Conservation (phyloP, 2,888 invertebrate species). For the Nysson spinosus region DNA sequence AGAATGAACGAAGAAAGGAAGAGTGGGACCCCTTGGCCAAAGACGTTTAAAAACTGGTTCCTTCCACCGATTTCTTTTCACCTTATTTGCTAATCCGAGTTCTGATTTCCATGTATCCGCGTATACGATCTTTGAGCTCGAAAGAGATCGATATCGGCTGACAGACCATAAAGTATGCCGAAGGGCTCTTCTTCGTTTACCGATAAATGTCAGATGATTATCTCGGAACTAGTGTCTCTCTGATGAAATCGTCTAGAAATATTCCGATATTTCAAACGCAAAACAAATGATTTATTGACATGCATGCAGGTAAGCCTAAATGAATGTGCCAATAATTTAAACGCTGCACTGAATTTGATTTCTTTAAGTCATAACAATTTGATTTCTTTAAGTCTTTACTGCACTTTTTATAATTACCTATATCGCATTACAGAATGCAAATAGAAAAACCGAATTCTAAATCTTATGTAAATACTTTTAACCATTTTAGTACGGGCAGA, state of each 20-base stretch:
- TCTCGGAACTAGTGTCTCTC: not conserved
- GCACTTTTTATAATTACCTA: too few species aligned
- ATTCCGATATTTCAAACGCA: too few species aligned
- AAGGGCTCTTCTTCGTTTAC: slow-evolving; percentile 12
- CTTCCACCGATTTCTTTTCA: slow-evolving; percentile 56
- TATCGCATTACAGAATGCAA: too few species aligned
- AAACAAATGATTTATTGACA: too few species aligned
- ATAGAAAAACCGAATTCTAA: too few species aligned
- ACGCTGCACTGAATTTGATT: too few species aligned
- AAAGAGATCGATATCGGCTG: slow-evolving; percentile 28
- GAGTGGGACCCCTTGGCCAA: slow-evolving; percentile 30
- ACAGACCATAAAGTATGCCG: slow-evolving; percentile 36
- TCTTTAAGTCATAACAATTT: too few species aligned
- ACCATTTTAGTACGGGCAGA: too few species aligned
- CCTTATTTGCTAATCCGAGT: slow-evolving; percentile 55
- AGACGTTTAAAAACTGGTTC: slow-evolving; percentile 68
- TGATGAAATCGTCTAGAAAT: slow-evolving; percentile 28
- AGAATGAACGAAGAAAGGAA: slow-evolving; percentile 20
- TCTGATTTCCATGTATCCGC: slow-evolving; percentile 50
- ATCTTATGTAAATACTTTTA: not conserved
- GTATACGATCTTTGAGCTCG: slow-evolving; percentile 28
- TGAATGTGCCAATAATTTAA: too few species aligned
- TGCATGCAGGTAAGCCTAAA: too few species aligned
- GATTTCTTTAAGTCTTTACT: too few species aligned
- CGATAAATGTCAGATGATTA: slow-evolving; percentile 35